Base-by-base conservation (phyloP, 2,113 vertebrate species). In the Orientallactaga bullata region DNA sequence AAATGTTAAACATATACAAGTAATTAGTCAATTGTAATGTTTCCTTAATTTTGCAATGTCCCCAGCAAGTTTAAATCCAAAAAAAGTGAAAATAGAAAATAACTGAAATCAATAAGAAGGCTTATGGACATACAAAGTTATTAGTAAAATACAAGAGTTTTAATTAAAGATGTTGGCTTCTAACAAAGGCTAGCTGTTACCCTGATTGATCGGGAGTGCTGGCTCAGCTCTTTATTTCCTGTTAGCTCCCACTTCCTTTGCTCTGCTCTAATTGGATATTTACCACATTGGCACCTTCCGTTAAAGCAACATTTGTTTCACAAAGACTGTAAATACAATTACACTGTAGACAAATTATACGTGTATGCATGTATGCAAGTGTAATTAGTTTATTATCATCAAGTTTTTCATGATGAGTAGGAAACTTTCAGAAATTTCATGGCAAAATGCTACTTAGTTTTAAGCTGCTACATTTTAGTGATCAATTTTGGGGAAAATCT, bases 111-210 rank as follows among this genome's bases (percentile, higher is more conserved):
- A 97, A 98, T 98, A 95, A 68, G 78, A 96, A 96, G 74, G 85
- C 94, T 96, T 96, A 96, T 5, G 80, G 97, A 97, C 96, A 97
- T 74, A 87, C 83, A 86, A 95, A 97, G 96, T 98, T 98, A 97
- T 98, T 97, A 98, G 94, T 94, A 94, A 94, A 96, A 97, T 95
- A 98, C 97, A 97, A 95, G 95, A 90, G 81, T 97, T 98, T 98
- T 98, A 98, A 98, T 98, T 98, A 98, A 98, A 97, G 93, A 95
- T 87, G 94, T 80, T 96, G 92, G 85, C 96, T 97, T 95, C 95
- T 86, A 91, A 96, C 96, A 97, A 96, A 97, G 96, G 73, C 21
- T 65, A 7, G 6, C 93, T 85, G 84, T 85, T 95, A 63, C 72
- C 42, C 66, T 95, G 95, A 98, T 73, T 97, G 97, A 98, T 97